Evolutionary conservation across 2,797 vertebrate species (phyloP).

Genomic region (Chelon auratus): DNA sequence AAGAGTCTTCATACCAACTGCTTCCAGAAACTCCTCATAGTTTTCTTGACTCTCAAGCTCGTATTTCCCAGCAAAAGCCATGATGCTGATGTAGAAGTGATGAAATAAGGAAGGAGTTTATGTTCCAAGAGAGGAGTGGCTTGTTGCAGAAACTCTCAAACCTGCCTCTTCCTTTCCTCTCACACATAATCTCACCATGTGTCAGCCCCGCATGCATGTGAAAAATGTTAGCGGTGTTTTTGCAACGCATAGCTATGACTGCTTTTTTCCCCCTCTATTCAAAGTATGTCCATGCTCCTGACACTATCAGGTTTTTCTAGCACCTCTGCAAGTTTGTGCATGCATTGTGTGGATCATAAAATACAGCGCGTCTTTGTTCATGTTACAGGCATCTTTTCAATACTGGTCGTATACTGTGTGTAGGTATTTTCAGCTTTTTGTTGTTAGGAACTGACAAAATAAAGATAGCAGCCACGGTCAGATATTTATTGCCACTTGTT

Average conservation of each 20-base stretch:
- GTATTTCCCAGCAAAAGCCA: conserved; percentile 92
- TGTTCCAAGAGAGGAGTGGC: conserved; percentile 62
- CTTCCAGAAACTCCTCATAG: conserved; percentile 89
- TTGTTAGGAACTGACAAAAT: too few species aligned
- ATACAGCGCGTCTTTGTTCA: background rate
- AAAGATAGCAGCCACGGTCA: too few species aligned
- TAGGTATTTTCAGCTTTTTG: background rate
- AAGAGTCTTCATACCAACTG: conserved; percentile 80
- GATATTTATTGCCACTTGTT: too few species aligned
- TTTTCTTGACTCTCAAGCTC: conserved; percentile 91
- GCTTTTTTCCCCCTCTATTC: background rate
- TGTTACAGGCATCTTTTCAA: background rate
- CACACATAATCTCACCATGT: background rate
- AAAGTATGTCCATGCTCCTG: background rate
- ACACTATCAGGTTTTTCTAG: conserved; percentile 22
- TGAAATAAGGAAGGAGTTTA: conserved; percentile 6
- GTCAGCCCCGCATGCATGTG: background rate
- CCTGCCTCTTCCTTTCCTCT: conserved; percentile 20
- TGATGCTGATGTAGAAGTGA: conserved; percentile 65
- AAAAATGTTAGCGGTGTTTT: conserved; percentile 9
- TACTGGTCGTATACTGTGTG: background rate
- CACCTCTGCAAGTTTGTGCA: conserved; percentile 45
- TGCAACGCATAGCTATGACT: background rate
- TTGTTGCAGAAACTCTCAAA: background rate
- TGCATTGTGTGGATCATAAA: background rate